phyloP scores from a whole-genome alignment of 1,140 invertebrate species.

The Anthonomus grandis region DNA sequence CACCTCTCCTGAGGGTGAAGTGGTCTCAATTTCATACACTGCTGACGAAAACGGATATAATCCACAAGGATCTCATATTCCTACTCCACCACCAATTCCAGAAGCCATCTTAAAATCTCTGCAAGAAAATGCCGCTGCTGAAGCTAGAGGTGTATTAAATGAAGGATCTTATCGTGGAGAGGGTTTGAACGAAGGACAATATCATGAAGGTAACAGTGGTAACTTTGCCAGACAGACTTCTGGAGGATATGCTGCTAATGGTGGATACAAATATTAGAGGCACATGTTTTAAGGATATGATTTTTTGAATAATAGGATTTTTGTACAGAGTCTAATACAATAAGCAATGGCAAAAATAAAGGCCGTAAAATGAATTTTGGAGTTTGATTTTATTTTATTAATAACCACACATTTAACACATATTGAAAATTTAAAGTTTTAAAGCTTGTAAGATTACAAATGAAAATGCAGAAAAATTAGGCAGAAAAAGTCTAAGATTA shows the following conservation, averaged over 20 bases:
- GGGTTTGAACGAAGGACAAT: slow-evolving; percentile 15
- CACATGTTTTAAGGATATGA: too few relatives aligned
- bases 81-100: slow-evolving; percentile 52
- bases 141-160: slow-evolving; percentile 33
- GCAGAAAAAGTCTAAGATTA: too few relatives aligned
- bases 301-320: too few relatives aligned
- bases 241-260: slow-evolving; percentile 6
- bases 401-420: too few relatives aligned
- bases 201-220: slow-evolving; percentile 4
- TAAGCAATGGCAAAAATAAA: too few relatives aligned
- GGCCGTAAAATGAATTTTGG: too few relatives aligned
- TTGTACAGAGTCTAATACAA: too few relatives aligned
- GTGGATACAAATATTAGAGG: slow-evolving; percentile 14
- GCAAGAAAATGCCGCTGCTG: slow-evolving; percentile 48
- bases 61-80: slow-evolving; percentile 50
- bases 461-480: too few relatives aligned
- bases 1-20: slow-evolving; percentile 54
- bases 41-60: slow-evolving; percentile 58
- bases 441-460: too few relatives aligned
- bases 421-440: too few relatives aligned
- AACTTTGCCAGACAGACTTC: background rate
- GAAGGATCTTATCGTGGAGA: slow-evolving; percentile 28
- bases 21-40: slow-evolving; percentile 55
- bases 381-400: too few relatives aligned
- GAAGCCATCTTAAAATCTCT: slow-evolving; percentile 51